Conservation (phyloP, 2,797 vertebrate species). For the Moxostoma hubbsi region DNA sequence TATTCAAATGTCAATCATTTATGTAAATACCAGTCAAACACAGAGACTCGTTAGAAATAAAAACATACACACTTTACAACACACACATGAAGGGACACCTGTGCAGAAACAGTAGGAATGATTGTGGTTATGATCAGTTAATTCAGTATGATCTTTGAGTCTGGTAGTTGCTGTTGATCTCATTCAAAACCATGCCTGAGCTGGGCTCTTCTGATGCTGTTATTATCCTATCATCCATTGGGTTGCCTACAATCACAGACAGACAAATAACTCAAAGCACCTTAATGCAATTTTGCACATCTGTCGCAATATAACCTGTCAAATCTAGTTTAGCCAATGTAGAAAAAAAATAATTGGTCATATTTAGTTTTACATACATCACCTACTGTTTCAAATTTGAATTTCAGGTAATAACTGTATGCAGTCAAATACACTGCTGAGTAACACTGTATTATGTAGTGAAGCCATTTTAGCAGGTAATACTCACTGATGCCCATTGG, state of each 20-base stretch:
- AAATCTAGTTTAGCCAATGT: not conserved
- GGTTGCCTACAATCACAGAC: constrained; percentile 66
- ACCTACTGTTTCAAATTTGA: not conserved
- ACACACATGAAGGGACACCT: not conserved
- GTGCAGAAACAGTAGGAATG: too few species aligned
- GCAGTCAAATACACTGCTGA: not conserved
- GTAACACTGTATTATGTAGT: not conserved
- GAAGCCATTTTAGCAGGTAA: not conserved
- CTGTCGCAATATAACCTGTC: not conserved
- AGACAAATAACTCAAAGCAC: not conserved
- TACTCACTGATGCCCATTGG: constrained; percentile 72
- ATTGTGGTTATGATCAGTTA: not conserved
- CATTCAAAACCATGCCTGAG: constrained; percentile 73
- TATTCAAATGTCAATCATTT: too few species aligned
- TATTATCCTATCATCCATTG: constrained; percentile 67
- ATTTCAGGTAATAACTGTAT: not conserved
- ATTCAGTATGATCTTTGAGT: constrained; percentile 29
- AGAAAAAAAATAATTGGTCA: too few species aligned
- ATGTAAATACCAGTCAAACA: too few species aligned
- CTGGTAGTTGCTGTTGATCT: constrained; percentile 67
- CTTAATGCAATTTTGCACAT: not conserved
- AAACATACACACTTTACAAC: not conserved
- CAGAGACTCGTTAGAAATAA: not conserved
- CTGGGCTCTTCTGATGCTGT: constrained; percentile 64
- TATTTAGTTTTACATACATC: too few species aligned